Evolutionary conservation across 2,888 invertebrate species (phyloP), one percentile per base, ranked within the genome.

Genomic region (Drosophila mettleri): DNA sequence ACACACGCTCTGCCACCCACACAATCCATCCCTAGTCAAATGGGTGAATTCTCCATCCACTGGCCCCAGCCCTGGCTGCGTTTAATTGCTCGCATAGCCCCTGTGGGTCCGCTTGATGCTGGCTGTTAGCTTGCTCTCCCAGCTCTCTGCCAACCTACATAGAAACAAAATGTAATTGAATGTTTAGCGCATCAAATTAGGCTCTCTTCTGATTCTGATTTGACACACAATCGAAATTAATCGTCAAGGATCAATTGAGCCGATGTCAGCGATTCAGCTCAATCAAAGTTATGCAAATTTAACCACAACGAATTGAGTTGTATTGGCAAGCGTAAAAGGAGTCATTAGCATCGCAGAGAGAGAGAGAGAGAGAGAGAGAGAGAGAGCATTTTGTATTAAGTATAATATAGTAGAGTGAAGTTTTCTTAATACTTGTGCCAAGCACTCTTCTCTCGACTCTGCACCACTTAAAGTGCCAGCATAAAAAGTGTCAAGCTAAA

Each of bases 71-170:
- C 10, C 14, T n/a, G 46, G 22, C 55, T 36, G 38, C 46, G 61
- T 81, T 82, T 81, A 82, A 82, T 84, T 82, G 79, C 67, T 61
- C 34, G 53, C 61, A 54, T 8, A 39, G 69, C 46, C 45, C 71
- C 57, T 36, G 29, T 20, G 64, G 58, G 58, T 53, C 48, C 43
- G 22, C 34, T 22, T 46, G 48, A 10, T 33, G 41, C 43, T 51
- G 29, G 41, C 41, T 64, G 57, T 46, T 33, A 49, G 49, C 48
- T 36, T 53, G 57, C 27, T 54, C 39, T 48, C 60, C 62, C 34
- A 71, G 29, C 45, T 72, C 64, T 24, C 43, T 70, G 65, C 31
- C 22, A 8, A 36, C 18, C 41, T 6, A 29, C 18, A 16, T 10
- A 34, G 41, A 29, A 18, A 71, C 39, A 49, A 8, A n/a, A 14